A percentile compares a stretch with the other conserved stretches of the same genome.
Evolutionary conservation across 2,113 vertebrate genomes (phyloP).

Genomic region (Rhodinocichla rosea): DNA sequence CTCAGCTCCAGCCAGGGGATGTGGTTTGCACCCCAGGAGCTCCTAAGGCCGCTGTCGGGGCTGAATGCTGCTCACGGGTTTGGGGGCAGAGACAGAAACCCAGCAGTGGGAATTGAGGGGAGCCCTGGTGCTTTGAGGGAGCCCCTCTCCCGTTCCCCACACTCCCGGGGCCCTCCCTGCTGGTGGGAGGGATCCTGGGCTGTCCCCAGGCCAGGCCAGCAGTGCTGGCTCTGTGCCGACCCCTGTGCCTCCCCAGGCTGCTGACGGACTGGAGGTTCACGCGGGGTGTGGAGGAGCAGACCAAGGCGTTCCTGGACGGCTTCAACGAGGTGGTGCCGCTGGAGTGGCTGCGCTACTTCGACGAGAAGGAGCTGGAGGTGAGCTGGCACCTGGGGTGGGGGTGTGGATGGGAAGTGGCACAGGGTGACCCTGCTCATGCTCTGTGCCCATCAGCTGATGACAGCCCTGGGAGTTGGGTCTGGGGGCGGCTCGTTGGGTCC

Average conservation of each 20-base stretch:
- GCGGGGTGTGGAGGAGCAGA: conserved; percentile 94
- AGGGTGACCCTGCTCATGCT: accelerated
- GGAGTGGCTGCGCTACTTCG: conserved; percentile 96
- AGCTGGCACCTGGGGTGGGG: neutral
- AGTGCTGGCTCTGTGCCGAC: accelerated
- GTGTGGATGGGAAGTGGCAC: accelerated
- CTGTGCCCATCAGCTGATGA: accelerated
- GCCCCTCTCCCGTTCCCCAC: neutral
- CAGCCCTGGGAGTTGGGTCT: accelerated
- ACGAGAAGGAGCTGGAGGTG: conserved; percentile 93
- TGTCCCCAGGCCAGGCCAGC: accelerated
- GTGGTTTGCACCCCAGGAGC: neutral
- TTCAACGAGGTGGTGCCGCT: conserved; percentile 97
- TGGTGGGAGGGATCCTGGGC: neutral
- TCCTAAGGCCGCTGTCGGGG: accelerated
- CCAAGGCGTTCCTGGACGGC: conserved; percentile 94
- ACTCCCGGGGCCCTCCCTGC: accelerated
- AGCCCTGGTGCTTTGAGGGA: neutral
- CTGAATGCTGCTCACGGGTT: neutral
- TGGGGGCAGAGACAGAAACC: neutral
- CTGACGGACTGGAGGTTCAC: conserved; percentile 97
- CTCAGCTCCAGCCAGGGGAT: neutral
- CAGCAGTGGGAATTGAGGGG: neutral
- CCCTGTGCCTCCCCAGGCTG: conserved; percentile 74
- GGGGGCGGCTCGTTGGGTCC: accelerated